A percentile compares a stretch with the other conserved stretches of the same genome.
Conservation (phyloP, 2,113 vertebrate genomes). For the Callionymus lyra region DNA sequence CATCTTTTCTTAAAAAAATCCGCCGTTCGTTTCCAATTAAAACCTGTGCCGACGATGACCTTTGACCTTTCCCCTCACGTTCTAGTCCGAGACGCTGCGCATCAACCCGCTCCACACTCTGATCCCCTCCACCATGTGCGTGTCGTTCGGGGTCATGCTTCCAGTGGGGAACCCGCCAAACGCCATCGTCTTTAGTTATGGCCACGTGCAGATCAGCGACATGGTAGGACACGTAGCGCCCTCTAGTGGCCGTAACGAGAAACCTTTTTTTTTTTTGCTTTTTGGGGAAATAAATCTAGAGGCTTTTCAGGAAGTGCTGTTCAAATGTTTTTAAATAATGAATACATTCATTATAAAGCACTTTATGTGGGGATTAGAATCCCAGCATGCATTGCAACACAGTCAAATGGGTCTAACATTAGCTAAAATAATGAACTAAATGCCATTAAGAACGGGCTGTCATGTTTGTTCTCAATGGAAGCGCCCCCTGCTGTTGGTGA, state of each 20-base stretch:
- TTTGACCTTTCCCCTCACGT: conserved; percentile 1
- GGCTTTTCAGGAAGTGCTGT: no score
- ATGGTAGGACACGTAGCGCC: conserved; percentile 72
- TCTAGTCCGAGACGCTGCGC: conserved; percentile 85
- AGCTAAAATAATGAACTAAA: no score
- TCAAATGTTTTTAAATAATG: no score
- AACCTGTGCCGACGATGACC: background rate
- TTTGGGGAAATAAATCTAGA: no score
- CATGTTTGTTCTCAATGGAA: no score
- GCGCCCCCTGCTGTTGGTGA: no score
- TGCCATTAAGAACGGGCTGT: no score
- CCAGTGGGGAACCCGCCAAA: conserved; percentile 97
- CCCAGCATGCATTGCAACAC: no score
- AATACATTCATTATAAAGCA: no score
- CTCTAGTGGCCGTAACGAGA: conserved; percentile 34
- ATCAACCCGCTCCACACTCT: conserved; percentile 95
- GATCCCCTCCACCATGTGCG: conserved; percentile 95
- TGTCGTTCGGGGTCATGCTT: conserved; percentile 97
- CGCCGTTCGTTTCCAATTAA: background rate
- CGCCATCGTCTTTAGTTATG: conserved; percentile 96
- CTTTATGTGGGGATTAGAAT: no score
- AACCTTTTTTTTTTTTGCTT: conserved; percentile 5
- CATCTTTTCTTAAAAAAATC: no score
- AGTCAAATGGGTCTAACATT: no score
- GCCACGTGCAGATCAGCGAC: conserved; percentile 91